Evolutionary conservation across 2,797 vertebrate species (phyloP), one percentile per base, ranked within the genome.

Genomic region (Coregonus sp.): DNA sequence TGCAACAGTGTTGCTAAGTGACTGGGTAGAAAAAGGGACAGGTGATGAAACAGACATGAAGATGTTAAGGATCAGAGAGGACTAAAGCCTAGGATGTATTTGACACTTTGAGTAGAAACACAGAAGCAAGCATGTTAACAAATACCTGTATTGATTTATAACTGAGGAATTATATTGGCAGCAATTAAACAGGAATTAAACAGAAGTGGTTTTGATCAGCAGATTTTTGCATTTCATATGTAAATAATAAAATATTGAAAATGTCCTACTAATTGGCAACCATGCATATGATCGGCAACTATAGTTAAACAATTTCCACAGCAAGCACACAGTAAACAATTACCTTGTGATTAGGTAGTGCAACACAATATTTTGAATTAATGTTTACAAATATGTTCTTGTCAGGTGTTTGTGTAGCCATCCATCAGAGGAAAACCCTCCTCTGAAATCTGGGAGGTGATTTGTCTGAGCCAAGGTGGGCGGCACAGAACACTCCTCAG

Each of bases 391-490:
- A 92, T 90, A 89, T 83, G 86, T 82, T 33, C 87, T 90, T 83
- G 79, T 90, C 90, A 90, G 89, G 91, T 89, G 84, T 89, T 90
- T 89, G 89, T 88, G 85, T 86, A 85, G 78, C 86, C 90, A 93
- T 93, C 90, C 89, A 92, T 92, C 92, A 92, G 90, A 86, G 85
- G 37, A 82, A 86, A 87, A 89, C 88, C 91, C 92, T 90, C 92
- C 93, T 92, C 89, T 89, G 90, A 89, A 92, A 92, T 93, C 89
- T 88, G 76, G 71, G 83, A 93, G 90, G 91, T 90, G 90, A 93
- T 94, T 93, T 92, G 89, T 94, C 92, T 93, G 86, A 88, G 89
- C 85, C 84, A 88, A 92, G 91, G 91, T 91, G 92, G 93, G 92
- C 90, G 91, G 87, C 86, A 72, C 83, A 86, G 87, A 88, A 89